phyloP scores from a whole-genome alignment of 2,797 vertebrate genomes.

The Pampus argenteus region DNA sequence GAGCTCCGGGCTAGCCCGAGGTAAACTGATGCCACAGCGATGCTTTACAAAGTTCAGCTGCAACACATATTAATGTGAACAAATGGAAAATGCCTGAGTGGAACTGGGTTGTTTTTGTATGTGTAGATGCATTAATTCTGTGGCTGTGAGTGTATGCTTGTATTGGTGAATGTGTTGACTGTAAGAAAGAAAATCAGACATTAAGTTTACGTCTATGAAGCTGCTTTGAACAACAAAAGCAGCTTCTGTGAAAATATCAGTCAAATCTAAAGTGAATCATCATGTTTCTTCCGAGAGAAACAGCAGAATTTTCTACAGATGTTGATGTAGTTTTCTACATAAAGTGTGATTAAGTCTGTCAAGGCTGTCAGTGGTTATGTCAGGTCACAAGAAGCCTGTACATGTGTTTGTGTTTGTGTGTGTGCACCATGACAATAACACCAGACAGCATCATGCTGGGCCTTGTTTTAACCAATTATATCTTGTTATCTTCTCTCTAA shows the following conservation, averaged over 20 bases:
- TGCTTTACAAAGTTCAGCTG: conserved; percentile 53
- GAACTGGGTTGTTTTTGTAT: conserved; percentile 31
- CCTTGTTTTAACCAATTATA: conserved; percentile 61
- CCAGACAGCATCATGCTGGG: conserved; percentile 56
- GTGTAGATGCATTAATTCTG: neutral
- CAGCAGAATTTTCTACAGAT: neutral
- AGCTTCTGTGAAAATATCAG: neutral
- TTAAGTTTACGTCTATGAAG: neutral
- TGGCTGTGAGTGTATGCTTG: neutral
- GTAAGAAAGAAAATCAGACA: neutral
- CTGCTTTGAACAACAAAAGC: conserved; percentile 2
- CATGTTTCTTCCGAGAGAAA: neutral
- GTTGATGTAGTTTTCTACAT: conserved; percentile 3
- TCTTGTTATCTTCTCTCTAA: conserved; percentile 30
- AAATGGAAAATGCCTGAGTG: conserved; percentile 32
- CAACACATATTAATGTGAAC: conserved; percentile 62
- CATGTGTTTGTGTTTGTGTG: conserved; percentile 34
- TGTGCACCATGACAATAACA: conserved; percentile 26
- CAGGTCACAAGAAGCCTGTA: conserved; percentile 25
- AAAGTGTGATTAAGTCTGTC: neutral
- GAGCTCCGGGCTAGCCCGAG: conserved; percentile 44
- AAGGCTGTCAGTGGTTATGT: conserved; percentile 15
- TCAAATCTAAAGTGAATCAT: neutral
- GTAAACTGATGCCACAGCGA: conserved; percentile 54
- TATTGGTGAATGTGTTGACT: too few species aligned